A percentile compares a stretch with the other conserved stretches of the same genome.
Conservation (phyloP, 2,113 vertebrate species). For the Sciurus niger region DNA sequence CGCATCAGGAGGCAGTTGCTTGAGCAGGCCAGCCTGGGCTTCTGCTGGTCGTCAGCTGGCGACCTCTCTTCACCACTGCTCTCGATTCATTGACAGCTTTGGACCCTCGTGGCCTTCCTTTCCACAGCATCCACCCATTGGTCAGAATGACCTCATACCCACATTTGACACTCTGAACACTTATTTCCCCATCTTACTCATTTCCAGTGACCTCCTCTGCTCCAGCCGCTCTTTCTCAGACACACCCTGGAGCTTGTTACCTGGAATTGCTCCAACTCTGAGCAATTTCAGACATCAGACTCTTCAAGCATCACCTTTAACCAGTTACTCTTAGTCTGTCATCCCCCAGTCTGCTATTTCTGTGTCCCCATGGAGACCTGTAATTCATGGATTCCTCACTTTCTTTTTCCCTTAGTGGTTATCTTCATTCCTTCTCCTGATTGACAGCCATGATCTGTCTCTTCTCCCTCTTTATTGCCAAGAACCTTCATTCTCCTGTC, state of each 20-base stretch:
- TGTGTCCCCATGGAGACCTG: background rate
- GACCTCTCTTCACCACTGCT: background rate
- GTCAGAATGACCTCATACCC: background rate
- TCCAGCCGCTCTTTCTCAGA: background rate
- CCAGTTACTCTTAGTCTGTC: background rate
- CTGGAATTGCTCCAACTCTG: background rate
- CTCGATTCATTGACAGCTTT: background rate
- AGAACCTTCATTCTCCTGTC: background rate
- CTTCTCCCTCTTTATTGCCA: background rate
- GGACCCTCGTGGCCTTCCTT: background rate
- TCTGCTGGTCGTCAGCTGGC: background rate
- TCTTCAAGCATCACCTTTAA: background rate
- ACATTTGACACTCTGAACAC: background rate
- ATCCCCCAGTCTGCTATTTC: background rate
- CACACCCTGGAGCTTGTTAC: conserved; percentile 37
- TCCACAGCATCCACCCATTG: background rate
- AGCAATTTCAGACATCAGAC: background rate
- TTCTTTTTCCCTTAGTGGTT: background rate
- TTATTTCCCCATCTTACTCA: conserved; percentile 13
- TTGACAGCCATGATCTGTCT: background rate
- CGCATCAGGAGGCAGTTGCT: background rate
- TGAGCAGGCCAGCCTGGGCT: background rate
- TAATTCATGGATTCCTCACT: background rate
- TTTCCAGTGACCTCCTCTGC: background rate
- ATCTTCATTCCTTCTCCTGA: background rate